Base-by-base conservation (phyloP, 2,797 vertebrate genomes). In the Pipistrellus pipistrellus region DNA sequence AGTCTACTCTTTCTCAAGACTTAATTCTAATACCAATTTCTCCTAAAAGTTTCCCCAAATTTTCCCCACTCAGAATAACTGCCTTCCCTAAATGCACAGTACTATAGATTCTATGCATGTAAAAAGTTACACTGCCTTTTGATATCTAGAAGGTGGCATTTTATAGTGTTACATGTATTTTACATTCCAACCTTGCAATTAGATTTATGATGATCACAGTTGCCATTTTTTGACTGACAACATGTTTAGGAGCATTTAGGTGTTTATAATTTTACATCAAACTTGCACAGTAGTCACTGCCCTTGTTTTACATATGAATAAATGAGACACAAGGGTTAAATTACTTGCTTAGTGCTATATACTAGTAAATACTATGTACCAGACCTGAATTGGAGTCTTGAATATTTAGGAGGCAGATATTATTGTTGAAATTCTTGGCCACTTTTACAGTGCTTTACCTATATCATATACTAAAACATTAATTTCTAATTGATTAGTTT, bases 401-500 rank as follows among this genome's bases (percentile, higher is more conserved):
- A 12, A 3, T 62, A 73, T 91, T 94, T 86, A 85, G 27, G 91
- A 93, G 8, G 18, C 48, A 84, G 71, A 73, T n/a, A 77, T 62
- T 11, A 57, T 46, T 95, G 23, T 3, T 75, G 23, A 88, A 85
- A 90, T 94, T 76, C 46, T 82, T 88, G 18, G 20, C 21, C 15
- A 62, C 4, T 80, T 92, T 59, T 80, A 84, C 14, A 38, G 14
- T 69, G 13, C 1, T 94, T 88, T 80, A 84, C 25, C 3, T 57
- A 55, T 38, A 71, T 51, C 53, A 93, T 38, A 80, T 80, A 95
- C 20, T 73, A 90, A 88, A 88, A 89, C 1, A 46, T 25, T 46
- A 48, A 81, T 91, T 95, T 89, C 69, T 62, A n/a, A 95, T 85
- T 83, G 64, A 88, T 68, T 92, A 15, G 9, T 35, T 96, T 94